Base-by-base conservation (phyloP, 2,888 invertebrate genomes). In the Nycteola revayana region DNA sequence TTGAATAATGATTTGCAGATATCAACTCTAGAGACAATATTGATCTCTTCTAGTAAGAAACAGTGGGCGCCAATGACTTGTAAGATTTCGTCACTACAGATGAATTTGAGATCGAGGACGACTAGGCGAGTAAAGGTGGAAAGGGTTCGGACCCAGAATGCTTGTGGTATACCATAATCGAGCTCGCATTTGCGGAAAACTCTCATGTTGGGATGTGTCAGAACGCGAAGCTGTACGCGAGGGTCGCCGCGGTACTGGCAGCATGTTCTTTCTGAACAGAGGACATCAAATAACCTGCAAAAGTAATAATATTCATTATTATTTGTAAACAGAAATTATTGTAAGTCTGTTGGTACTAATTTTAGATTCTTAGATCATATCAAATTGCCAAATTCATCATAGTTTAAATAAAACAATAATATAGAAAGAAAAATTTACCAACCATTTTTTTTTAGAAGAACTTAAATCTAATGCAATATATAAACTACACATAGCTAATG, bases 251-350 rank as follows among this genome's bases (percentile, higher is more conserved):
- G 75, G 60, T 81, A 81, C 45, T 66, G 72, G 61, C 76, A 76
- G 60, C 74, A 76, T 62, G 76, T 75, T 75, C 89, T 69, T 67
- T 84, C 75, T 49, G 80, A 78, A 80, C 89, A 89, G 67, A 89
- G 82, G 68, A 83, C 74, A 75, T 89, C 87, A 51, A 89, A 88
- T 74, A 89, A 80, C 75, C 89, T 89, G 86, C n/a, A 45, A 86
- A 85, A 56, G 5, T 14, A 14, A 14, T 5, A 14, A 14, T 9
- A 18, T 14, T 8, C 3, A 26, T 49, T 17, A 27, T 9, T 3
- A 41, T 6, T 31, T 9, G 10, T 9, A 10, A 10, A n/a, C n/a
- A n/a, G n/a, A n/a, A n/a, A n/a, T n/a, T n/a, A n/a, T n/a, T n/a
- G n/a, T n/a, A n/a, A n/a, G n/a, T n/a, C n/a, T n/a, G n/a, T n/a